phyloP scores from a whole-genome alignment of 2,797 vertebrate genomes.

The Sus cebifrons region DNA sequence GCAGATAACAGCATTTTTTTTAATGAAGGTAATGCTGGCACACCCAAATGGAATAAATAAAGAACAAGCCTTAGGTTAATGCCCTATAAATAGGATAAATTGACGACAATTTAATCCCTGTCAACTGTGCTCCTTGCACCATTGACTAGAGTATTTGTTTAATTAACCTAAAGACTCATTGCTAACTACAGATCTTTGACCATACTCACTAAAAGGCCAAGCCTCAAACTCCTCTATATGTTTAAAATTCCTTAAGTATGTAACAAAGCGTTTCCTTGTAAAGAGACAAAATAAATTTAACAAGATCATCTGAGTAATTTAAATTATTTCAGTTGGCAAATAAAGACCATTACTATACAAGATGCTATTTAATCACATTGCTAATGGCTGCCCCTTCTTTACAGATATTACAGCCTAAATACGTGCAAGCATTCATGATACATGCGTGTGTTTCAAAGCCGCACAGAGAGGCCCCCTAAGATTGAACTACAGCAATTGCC shows the following conservation, averaged over 20 bases:
- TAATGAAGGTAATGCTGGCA: constrained; percentile 39
- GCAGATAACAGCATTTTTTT: constrained; percentile 45
- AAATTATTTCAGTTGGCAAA: constrained; percentile 58
- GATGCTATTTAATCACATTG: background rate
- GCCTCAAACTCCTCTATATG: constrained; percentile 38
- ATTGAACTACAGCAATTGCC: background rate
- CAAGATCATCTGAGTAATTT: constrained; percentile 14
- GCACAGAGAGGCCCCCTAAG: background rate
- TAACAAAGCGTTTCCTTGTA: constrained; percentile 52
- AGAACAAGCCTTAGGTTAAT: constrained; percentile 55
- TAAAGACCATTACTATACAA: constrained; percentile 18
- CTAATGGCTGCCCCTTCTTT: background rate
- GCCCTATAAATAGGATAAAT: constrained; percentile 46
- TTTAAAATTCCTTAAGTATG: constrained; percentile 25
- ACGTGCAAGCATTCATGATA: background rate
- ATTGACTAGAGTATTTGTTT: constrained; percentile 65
- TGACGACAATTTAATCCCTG: constrained; percentile 43
- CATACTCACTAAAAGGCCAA: constrained; percentile 36
- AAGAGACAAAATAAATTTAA: constrained; percentile 63
- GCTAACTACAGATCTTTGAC: constrained; percentile 75
- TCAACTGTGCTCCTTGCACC: constrained; percentile 19
- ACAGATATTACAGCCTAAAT: background rate
- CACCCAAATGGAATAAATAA: constrained; percentile 24
- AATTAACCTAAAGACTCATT: constrained; percentile 72
- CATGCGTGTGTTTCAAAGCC: background rate